phyloP scores from a whole-genome alignment of 2,113 vertebrate species.

The Megalops atlanticus region DNA sequence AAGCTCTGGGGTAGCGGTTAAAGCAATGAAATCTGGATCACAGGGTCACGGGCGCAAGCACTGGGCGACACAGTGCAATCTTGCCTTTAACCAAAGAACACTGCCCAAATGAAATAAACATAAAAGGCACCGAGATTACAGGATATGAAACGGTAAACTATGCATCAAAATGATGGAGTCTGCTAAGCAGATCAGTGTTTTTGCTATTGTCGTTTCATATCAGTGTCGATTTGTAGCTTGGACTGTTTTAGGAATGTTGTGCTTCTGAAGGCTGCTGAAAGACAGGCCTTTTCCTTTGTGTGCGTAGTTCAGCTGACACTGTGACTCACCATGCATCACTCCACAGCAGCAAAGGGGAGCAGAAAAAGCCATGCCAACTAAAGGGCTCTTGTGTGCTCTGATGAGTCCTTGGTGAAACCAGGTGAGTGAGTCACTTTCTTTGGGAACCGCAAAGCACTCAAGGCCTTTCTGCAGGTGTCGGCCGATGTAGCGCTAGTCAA shows the following conservation, averaged over 20 bases:
- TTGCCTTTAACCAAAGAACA: not conserved
- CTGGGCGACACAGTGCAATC: not conserved
- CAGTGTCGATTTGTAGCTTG: not conserved
- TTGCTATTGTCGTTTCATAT: not conserved
- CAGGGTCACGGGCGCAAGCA: not conserved
- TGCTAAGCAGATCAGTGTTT: not conserved
- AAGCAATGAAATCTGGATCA: not conserved
- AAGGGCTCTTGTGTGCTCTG: not conserved
- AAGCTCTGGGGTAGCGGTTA: not conserved
- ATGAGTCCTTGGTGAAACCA: not conserved
- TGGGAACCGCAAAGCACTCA: slow-evolving; percentile 16
- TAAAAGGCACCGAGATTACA: not conserved
- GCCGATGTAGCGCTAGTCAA: slow-evolving; percentile 18
- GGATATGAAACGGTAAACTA: not conserved
- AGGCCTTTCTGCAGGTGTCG: slow-evolving; percentile 47
- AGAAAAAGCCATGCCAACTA: not conserved
- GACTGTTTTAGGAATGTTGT: slow-evolving; percentile 19
- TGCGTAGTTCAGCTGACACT: slow-evolving; percentile 37
- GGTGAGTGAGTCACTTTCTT: not conserved
- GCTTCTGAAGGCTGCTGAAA: slow-evolving; percentile 57
- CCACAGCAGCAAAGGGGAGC: slow-evolving; percentile 41
- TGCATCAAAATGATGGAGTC: not conserved
- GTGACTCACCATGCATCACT: slow-evolving; percentile 60
- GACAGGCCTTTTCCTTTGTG: slow-evolving; percentile 61
- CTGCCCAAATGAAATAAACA: not conserved